Evolutionary conservation across 2,888 invertebrate genomes (phyloP), one percentile per base, ranked within the genome.

Genomic region (Yponomeuta plumbellus): DNA sequence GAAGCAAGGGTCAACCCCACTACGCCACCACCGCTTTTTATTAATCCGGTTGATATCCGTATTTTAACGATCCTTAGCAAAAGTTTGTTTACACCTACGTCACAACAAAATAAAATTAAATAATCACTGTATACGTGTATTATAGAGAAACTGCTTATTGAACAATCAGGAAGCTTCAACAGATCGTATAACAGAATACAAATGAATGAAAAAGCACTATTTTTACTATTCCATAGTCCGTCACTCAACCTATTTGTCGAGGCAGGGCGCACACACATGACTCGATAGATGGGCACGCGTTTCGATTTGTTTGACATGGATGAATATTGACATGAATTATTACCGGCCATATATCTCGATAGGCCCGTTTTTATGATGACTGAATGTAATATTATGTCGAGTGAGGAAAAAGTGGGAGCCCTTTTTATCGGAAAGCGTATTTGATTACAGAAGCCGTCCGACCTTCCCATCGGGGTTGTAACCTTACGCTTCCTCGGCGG

Each of bases 271-370:
- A n/a, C 57, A 57, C 57, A 57, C 21, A n/a, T 52, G 17, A 67
- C 62, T 59, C 21, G 66, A 70, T 74, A 71, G 70, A 70, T 70
- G 73, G 75, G 75, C 73, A 78, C 78, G 76, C 80, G 83, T 83
- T 78, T 83, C 82, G 82, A 83, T 85, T 83, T 80, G 81, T 82
- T 80, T 81, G 84, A 84, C 80, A 76, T 74, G 80, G 44, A 67
- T 67, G 65, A 81, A 84, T 82, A 80, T 79, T 75, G 81, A 79
- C 80, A 74, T 84, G 80, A 85, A 77, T 80, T 84, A 85, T 84
- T 79, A 74, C 76, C 72, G 62, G 67, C 75, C 80, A 78, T 82
- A 80, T 77, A 77, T 84, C 74, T 69, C 70, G 70, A 78, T 73
- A 75, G 70, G 72, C 40, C 71, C 74, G 75, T 80, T 84, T 84